Evolutionary conservation across 2,113 vertebrate genomes (phyloP), one percentile per base, ranked within the genome.

Genomic region (Nipponia nippon): DNA sequence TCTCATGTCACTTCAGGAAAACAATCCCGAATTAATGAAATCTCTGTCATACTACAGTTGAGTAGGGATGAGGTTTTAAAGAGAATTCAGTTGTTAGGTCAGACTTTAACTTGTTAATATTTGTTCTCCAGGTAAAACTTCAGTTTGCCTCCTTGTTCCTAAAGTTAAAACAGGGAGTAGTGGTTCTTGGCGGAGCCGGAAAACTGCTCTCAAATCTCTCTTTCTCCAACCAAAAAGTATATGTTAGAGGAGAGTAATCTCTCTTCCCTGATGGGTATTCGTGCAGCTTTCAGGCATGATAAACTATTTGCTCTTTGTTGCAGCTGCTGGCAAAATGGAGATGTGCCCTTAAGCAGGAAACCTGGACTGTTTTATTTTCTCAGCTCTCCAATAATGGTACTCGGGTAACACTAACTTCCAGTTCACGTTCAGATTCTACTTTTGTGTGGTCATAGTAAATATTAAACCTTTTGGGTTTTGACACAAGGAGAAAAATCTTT

Each of bases 271-370:
- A 62, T 96, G 92, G 82, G 46, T 94, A 59, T 93, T 88, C 95
- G 77, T 91, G 79, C 85, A 94, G 87, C 81, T 80, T 93, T 90
- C 91, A 94, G 83, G 90, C 63, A 27, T 90, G 82, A 94, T 80
- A 70, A 93, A 94, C 56, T 66, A 0, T 46, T 38, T 75, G 59
- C n/a, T 94, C 25, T 72, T 89, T 36, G 29, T 53, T 87, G 70
- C 71, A 91, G 93, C 80, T 97, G 91, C 88, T 77, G 90, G 95
- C 90, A 86, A 93, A 92, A 85, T 56, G 91, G 80, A 92, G 72
- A 91, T 44, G 59, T 87, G 84, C 87, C 93, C 94, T 86, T 82
- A 83, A 94, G 94, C 75, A 79, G 67, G 59, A 93, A 92, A 78
- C 95, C 89, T 96, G 91, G 61, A 81, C 82, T 81, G 52, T 78